Base-by-base conservation (phyloP, 2,888 invertebrate species). In the Caenorhabditis sp. region DNA sequence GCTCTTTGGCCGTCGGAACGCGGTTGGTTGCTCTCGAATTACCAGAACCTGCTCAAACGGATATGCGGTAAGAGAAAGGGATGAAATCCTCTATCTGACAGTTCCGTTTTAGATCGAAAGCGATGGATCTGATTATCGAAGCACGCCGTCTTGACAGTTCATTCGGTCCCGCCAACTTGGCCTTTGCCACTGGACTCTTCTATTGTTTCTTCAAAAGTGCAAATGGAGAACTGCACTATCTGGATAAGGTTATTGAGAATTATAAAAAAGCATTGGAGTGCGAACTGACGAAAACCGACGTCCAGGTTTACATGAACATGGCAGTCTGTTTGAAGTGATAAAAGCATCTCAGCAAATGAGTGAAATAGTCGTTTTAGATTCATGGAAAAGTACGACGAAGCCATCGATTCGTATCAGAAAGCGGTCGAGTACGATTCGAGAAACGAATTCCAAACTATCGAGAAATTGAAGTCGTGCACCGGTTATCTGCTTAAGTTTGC, bases 101-200 rank as follows among this genome's bases (percentile, higher is more conserved):
- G 30, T 11, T 61, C n/a, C n/a, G n/a, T n/a, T 62, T 46, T 39
- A 63, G 73, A 17, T 53, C 59, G 15, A 52, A 53, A 55, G 74
- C 74, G 13, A 61, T 53, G 59, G 45, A 59, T 26, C 20, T 74
- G 37, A 43, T 74, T 2, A 74, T 61, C 2, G 74, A 74, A 41
- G 74, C 74, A 3, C 35, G 59, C 1, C 37, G 53, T 5, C 24
- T 59, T 0, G 74, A 74, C 41, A 35, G 37, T 13, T 30, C 53
- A 8, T 43, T 61, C 26, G 74, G 74, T n/a, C 61, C 66, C 8
- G 56, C 74, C 11, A 43, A 63, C 20, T 39, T 58, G 11, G 59
- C 63, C 1, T 61, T 74, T 17, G 74, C 66, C 37, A 74, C 74
- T 2, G 59, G 65, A 5, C 66, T 66, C 22, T 74, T 74, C 20